Percentiles rank a stretch among this genome's conserved stretches.
These are phyloP conservation scores for Apteryx mantelli DNA, from an alignment of 2,113 vertebrate species.

Conservation along the genomic window DNA sequence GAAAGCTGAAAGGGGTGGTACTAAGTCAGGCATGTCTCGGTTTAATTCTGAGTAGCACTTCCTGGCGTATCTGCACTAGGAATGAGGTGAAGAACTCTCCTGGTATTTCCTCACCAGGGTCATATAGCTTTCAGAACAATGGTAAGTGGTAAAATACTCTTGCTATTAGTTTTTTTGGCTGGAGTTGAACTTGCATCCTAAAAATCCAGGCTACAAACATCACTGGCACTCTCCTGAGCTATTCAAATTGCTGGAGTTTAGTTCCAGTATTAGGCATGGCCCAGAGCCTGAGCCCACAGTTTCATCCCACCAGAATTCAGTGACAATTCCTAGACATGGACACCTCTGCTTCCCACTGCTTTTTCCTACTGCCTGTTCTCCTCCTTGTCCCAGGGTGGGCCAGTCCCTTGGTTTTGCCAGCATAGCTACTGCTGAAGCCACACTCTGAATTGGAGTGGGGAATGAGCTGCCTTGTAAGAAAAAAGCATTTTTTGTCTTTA, in stretches of 20 bases:
- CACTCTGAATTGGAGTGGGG: accelerated
- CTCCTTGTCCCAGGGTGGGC: not conserved
- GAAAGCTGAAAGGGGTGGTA: not conserved
- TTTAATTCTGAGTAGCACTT: not conserved
- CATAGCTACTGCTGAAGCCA: not conserved
- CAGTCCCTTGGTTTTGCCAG: not conserved
- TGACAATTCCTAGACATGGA: not conserved
- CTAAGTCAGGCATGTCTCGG: not conserved
- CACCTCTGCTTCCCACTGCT: not conserved
- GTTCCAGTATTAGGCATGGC: not conserved
- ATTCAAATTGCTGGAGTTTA: accelerated
- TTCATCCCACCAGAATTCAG: accelerated
- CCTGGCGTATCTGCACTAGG: not conserved
- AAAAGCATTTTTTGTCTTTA: not conserved
- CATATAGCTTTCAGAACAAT: accelerated
- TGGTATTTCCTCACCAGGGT: accelerated
- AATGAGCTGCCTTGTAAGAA: not conserved
- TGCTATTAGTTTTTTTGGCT: not conserved
- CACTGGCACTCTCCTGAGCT: not conserved
- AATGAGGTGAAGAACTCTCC: accelerated
- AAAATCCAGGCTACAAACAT: not conserved
- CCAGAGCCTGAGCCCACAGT: accelerated
- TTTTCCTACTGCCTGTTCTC: no score
- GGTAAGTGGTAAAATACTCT: not conserved
- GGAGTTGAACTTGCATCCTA: not conserved